These are phyloP conservation scores for Monodelphis domestica DNA, from an alignment of 2,797 vertebrate genomes.

Conservation along the genomic window DNA sequence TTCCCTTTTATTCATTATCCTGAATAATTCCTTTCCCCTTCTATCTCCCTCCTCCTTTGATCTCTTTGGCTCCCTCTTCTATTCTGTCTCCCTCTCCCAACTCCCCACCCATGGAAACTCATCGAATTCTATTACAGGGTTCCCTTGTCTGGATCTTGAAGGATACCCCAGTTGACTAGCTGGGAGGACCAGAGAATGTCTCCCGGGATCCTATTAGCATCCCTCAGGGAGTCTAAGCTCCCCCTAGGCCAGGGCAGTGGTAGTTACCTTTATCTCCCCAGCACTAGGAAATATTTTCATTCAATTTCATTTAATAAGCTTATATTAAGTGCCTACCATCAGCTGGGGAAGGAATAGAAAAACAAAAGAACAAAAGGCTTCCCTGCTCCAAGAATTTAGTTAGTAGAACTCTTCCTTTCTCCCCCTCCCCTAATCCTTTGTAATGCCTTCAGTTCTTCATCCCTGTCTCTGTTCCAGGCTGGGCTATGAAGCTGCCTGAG, in stretches of 20 bases:
- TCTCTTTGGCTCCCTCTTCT: too few relatives aligned
- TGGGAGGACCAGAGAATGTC: not conserved
- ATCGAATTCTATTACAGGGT: not conserved
- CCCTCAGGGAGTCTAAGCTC: not conserved
- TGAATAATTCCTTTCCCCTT: not conserved
- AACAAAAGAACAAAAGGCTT: not conserved
- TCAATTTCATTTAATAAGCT: not conserved
- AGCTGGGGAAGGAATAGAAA: not conserved
- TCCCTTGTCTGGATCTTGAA: not conserved
- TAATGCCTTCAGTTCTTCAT: not conserved
- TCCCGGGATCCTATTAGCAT: not conserved
- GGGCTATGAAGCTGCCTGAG: too few relatives aligned
- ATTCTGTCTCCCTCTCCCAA: not conserved
- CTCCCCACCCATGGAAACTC: not conserved
- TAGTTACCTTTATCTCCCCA: not conserved
- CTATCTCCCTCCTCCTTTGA: not conserved
- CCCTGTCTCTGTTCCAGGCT: not conserved
- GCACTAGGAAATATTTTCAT: not conserved
- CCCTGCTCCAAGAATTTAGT: not conserved
- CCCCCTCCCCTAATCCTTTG: not conserved
- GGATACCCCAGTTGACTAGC: not conserved
- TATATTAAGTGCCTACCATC: not conserved
- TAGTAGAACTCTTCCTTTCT: not conserved
- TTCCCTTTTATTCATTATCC: not conserved
- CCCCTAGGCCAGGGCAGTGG: not conserved